phyloP scores from a whole-genome alignment of 2,888 invertebrate genomes.

The Eumacrocentrus americanus region DNA sequence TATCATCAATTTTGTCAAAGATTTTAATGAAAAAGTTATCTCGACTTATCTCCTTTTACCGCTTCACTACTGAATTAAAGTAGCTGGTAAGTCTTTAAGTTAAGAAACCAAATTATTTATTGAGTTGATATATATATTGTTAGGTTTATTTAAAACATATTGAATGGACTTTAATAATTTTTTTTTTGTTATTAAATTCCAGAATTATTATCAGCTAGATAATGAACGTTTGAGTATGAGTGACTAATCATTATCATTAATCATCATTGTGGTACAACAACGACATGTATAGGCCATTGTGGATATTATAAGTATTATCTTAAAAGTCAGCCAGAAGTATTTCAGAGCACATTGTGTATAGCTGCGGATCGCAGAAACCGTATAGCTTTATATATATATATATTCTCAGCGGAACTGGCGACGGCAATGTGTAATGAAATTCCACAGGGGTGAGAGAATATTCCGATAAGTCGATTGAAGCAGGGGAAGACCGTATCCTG shows the following conservation, averaged over 20 bases:
- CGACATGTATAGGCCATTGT: not conserved
- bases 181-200: not conserved
- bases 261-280: not conserved
- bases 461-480: slow-evolving; percentile 33
- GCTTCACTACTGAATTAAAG: too few species aligned
- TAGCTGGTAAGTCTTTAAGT: too few species aligned
- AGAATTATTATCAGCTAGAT: not conserved
- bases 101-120: too few species aligned
- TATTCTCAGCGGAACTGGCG: not conserved
- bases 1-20: too few species aligned
- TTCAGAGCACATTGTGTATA: not conserved
- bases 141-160: not conserved
- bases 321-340: not conserved
- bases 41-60: too few species aligned
- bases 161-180: not conserved
- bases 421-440: slow-evolving; percentile 36
- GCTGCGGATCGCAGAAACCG: not conserved
- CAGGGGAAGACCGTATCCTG: slow-evolving; percentile 4
- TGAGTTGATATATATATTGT: not conserved
- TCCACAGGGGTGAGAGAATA: slow-evolving; percentile 31
- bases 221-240: not conserved
- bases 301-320: not conserved
- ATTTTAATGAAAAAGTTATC: too few species aligned
- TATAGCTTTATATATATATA: not conserved
- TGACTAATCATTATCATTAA: not conserved